A percentile compares a stretch with the other conserved stretches of the same genome.
Conservation (phyloP, 2,113 vertebrate genomes). For the Naja naja region DNA sequence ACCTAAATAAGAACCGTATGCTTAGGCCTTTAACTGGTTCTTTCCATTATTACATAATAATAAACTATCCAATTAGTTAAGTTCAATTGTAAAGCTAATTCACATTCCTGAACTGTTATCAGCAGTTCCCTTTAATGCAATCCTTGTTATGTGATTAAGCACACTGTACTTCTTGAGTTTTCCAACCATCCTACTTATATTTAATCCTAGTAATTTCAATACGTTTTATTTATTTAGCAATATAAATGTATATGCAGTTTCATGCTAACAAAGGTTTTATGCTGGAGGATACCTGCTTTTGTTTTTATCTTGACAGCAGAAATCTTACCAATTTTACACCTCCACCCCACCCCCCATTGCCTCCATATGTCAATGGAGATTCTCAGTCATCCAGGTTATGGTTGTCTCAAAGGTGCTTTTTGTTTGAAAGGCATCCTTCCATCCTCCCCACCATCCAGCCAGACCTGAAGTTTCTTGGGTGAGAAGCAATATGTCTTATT, state of each 20-base stretch:
- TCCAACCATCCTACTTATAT: background rate
- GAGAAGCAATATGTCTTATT: background rate
- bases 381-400: background rate
- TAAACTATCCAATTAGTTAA: conserved; percentile 35
- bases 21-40: conserved; percentile 33
- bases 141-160: background rate
- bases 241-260: background rate
- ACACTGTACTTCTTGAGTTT: background rate
- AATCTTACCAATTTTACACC: background rate
- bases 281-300: background rate
- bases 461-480: background rate
- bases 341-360: background rate
- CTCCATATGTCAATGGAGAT: background rate
- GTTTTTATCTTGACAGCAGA: background rate
- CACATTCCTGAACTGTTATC: conserved; percentile 7
- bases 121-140: conserved; percentile 1
- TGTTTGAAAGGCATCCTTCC: background rate
- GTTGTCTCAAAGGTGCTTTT: background rate
- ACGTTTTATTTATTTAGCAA: background rate
- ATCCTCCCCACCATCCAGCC: background rate
- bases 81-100: conserved; percentile 36
- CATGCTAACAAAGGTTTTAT: background rate
- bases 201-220: background rate
- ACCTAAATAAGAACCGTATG: conserved; percentile 1
- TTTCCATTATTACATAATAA: conserved; percentile 63